Base-by-base conservation (phyloP, 2,888 invertebrate species). In the Diogma glabrata region DNA sequence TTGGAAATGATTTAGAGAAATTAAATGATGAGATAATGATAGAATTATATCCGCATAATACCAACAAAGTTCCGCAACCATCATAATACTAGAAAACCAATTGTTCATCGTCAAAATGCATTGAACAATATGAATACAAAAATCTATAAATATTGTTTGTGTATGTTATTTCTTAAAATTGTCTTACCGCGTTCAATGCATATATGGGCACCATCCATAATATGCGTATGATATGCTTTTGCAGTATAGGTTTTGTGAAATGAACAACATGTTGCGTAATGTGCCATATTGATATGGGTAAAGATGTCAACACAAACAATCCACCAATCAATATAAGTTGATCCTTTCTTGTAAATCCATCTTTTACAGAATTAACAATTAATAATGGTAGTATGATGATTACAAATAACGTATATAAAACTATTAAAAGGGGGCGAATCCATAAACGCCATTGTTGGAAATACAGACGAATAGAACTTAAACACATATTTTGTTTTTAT, bases 141-240 rank as follows among this genome's bases (percentile, higher is more conserved):
- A n/a, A n/a, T n/a, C n/a, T n/a, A n/a, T n/a, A n/a, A n/a, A n/a
- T n/a, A n/a, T n/a, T n/a, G n/a, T n/a, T n/a, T n/a, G n/a, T n/a
- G n/a, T n/a, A n/a, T n/a, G n/a, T n/a, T n/a, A n/a, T n/a, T n/a
- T n/a, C n/a, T n/a, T n/a, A n/a, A n/a, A n/a, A n/a, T n/a, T n/a
- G n/a, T 77, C 84, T 80, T 76, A 88, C 87, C 57, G 94, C 92
- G 79, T 95, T 93, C 8, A 90, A 70, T 36, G 93, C 91, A 75
- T 95, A 95, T 61, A 95, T 93, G 54, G 95, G 95, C 50, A 95
- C 94, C 95, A 95, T 95, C 93, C 94, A 94, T 59, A 95, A 67
- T 67, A 95, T 87, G 7, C 48, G 83, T 59, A 95, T 92, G 55
- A 96, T 90, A 70, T 93, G 89, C 70, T 92, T 90, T 64, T 95